Percentiles rank a stretch among this genome's conserved stretches.
Evolutionary conservation across 2,888 invertebrate genomes (phyloP).

Genomic region (Lymantria dispar): DNA sequence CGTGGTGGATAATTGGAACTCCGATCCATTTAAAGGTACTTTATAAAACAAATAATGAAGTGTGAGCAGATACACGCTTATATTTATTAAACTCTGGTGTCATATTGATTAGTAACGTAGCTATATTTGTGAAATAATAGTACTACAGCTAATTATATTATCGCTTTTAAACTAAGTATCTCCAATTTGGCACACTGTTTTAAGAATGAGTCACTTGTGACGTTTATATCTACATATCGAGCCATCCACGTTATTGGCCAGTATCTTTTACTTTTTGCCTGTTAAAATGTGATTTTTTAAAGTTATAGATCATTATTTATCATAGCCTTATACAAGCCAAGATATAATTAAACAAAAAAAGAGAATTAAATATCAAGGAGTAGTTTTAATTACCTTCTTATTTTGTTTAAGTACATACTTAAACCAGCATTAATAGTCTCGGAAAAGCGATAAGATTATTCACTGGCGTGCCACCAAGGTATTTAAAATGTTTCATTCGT

Average conservation of each 20-base stretch:
- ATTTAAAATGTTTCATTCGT: not conserved
- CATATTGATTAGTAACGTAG: not conserved
- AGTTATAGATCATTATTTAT: too few species aligned
- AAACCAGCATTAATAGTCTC: not conserved
- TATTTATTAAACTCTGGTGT: not conserved
- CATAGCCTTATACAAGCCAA: too few species aligned
- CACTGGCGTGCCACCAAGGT: not conserved
- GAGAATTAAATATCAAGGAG: too few species aligned
- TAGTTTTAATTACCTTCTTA: not conserved
- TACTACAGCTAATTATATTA: conserved; percentile 11
- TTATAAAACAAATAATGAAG: too few species aligned
- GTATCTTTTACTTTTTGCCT: too few species aligned
- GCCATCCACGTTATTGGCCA: too few species aligned
- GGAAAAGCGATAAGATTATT: not conserved
- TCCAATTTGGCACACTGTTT: not conserved
- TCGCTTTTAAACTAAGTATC: not conserved
- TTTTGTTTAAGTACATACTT: not conserved
- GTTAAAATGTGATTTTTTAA: too few species aligned
- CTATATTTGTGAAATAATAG: conserved; percentile 1
- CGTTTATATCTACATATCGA: too few species aligned
- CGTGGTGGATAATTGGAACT: too few species aligned
- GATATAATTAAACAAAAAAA: too few species aligned
- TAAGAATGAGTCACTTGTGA: not conserved
- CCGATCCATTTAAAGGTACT: too few species aligned
- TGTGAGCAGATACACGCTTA: not conserved